A percentile compares a stretch with the other conserved stretches of the same genome.
Evolutionary conservation across 2,888 invertebrate genomes (phyloP).

Genomic region (Proisotoma minuta): DNA sequence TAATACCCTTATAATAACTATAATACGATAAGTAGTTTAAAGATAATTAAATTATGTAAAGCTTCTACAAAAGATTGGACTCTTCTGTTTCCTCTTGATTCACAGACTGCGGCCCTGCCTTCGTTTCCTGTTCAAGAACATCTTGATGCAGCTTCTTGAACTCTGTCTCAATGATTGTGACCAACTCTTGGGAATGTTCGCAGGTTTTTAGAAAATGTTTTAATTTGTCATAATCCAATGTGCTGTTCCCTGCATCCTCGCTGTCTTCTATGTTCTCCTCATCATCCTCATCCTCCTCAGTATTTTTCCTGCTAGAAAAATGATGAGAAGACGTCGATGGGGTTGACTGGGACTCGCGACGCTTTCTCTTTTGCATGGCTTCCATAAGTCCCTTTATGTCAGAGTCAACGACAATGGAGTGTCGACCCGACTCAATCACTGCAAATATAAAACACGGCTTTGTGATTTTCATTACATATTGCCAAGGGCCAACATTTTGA

Average conservation of each 20-base stretch:
- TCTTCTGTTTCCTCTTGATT: not conserved
- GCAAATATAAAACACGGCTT: not conserved
- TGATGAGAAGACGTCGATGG: not conserved
- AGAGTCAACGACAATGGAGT: not conserved
- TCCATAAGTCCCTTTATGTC: slow-evolving; percentile 5
- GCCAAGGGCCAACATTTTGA: not conserved
- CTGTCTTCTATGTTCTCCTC: not conserved
- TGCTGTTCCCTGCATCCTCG: not conserved
- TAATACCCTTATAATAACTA: too few relatives aligned
- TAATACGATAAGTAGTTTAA: too few relatives aligned
- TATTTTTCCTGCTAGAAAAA: not conserved
- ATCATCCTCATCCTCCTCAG: not conserved
- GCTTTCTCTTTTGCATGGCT: not conserved
- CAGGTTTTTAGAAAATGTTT: slow-evolving; percentile 20
- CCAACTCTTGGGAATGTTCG: slow-evolving; percentile 22
- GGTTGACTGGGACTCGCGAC: not conserved
- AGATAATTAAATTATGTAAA: too few relatives aligned
- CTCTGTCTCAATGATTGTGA: slow-evolving; percentile 16
- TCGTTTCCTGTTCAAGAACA: not conserved
- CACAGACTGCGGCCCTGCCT: too few relatives aligned
- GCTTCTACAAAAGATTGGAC: not conserved
- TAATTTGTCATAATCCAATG: slow-evolving; percentile 16
- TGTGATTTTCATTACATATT: not conserved
- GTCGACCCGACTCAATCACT: slow-evolving; percentile 1
- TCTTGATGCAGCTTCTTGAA: slow-evolving; percentile 16